Evolutionary conservation across 2,888 invertebrate genomes (phyloP).

Genomic region (Sphecodes monilicornis): DNA sequence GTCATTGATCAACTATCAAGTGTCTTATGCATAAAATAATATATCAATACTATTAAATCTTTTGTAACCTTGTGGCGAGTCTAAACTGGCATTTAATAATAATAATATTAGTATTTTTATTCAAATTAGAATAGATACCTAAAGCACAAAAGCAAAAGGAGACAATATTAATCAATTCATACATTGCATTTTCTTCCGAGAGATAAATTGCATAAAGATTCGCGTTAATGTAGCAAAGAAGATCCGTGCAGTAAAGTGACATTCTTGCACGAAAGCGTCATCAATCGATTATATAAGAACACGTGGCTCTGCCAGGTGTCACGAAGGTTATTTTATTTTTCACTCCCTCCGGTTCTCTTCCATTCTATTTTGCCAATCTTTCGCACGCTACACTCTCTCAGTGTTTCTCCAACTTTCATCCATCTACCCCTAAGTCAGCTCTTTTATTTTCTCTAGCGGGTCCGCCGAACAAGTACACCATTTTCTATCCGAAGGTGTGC

Average conservation of each 20-base stretch:
- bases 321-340: constrained; percentile 2
- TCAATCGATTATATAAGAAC: neutral
- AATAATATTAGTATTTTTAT: too few relatives aligned
- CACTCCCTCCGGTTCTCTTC: neutral
- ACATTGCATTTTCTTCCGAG: too few relatives aligned
- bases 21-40: too few relatives aligned
- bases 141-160: too few relatives aligned
- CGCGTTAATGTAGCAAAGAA: neutral
- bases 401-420: constrained; percentile 8
- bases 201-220: too few relatives aligned
- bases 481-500: constrained; percentile 30
- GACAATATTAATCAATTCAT: neutral
- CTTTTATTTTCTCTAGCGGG: constrained; percentile 21
- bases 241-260: neutral
- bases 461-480: constrained; percentile 16
- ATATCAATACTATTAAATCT: too few relatives aligned
- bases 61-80: too few relatives aligned
- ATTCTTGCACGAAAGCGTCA: neutral
- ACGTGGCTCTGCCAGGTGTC: neutral
- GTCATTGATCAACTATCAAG: too few relatives aligned
- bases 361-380: neutral
- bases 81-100: too few relatives aligned
- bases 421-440: neutral
- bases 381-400: neutral
- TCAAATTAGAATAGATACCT: too few relatives aligned